These are phyloP conservation scores for Drosophila pandora DNA, from an alignment of 1,140 invertebrate genomes.

Conservation along the genomic window DNA sequence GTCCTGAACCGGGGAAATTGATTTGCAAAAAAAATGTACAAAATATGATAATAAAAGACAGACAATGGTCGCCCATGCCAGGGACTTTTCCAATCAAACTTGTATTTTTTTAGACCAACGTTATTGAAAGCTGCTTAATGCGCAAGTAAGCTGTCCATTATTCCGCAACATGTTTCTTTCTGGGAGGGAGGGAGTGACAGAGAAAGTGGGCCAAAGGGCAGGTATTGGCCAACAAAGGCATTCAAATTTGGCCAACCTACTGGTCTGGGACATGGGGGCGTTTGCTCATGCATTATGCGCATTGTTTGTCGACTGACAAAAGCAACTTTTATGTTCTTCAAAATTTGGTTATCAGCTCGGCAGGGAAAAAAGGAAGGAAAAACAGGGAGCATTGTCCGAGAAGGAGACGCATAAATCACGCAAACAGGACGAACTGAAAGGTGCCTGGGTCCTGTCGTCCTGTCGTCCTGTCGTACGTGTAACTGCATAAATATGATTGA, in stretches of 20 bases:
- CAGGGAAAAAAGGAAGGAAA: not conserved
- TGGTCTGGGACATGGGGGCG: constrained; percentile 1
- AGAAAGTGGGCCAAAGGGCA: not conserved
- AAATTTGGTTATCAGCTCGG: constrained; percentile 65
- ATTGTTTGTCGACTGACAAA: constrained; percentile 79
- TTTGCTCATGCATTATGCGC: constrained; percentile 73
- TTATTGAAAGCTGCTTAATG: constrained; percentile 80
- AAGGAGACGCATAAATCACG: constrained; percentile 37
- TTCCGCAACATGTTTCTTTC: constrained; percentile 65
- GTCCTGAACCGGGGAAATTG: constrained; percentile 56
- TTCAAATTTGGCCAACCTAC: constrained; percentile 62
- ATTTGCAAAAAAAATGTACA: constrained; percentile 64
- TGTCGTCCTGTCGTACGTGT: constrained; percentile 48
- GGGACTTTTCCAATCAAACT: constrained; percentile 79
- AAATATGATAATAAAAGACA: constrained; percentile 70
- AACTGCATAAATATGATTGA: constrained; percentile 74
- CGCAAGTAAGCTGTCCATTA: constrained; percentile 80
- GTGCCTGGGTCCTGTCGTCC: constrained; percentile 39
- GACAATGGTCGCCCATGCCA: constrained; percentile 24
- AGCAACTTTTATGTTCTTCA: constrained; percentile 69
- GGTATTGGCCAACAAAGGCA: constrained; percentile 43
- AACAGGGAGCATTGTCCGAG: constrained; percentile 22
- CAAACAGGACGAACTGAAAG: constrained; percentile 10
- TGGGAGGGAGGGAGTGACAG: not conserved
- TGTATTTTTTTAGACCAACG: constrained; percentile 62